Evolutionary conservation across 2,888 invertebrate species (phyloP).

Genomic region (Pseudeuparius sepicola): DNA sequence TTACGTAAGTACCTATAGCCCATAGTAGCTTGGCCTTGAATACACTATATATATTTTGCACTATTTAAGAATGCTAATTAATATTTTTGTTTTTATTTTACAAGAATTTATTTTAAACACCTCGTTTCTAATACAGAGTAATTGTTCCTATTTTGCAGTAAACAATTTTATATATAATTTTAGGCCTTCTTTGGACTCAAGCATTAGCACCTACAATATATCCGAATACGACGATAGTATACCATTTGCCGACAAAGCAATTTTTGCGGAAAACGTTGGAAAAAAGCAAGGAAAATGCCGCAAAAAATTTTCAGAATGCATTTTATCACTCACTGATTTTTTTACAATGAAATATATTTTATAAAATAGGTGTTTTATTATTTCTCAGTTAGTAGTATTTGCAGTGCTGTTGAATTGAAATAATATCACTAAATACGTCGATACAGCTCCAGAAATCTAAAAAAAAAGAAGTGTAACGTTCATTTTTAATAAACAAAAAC

Average conservation of each 20-base stretch:
- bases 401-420: constrained; percentile 16
- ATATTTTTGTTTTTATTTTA: not conserved
- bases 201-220: not conserved
- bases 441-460: constrained; percentile 18
- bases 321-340: constrained; percentile 28
- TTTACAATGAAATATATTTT: constrained; percentile 18
- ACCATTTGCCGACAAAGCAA: too few species aligned
- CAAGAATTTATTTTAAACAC: too few species aligned
- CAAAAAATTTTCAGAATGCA: constrained; percentile 26
- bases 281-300: constrained; percentile 23
- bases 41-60: too few species aligned
- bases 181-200: constrained; percentile 29
- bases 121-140: too few species aligned
- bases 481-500: too few species aligned
- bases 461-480: too few species aligned
- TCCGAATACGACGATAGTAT: too few species aligned
- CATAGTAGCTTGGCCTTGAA: too few species aligned
- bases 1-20: constrained; percentile 30
- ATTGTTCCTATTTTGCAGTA: too few species aligned
- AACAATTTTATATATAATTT: constrained; percentile 11
- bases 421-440: constrained; percentile 20
- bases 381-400: too few species aligned
- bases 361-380: too few species aligned
- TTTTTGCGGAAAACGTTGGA: constrained; percentile 28
- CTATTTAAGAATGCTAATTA: too few species aligned